Conservation (phyloP, 2,888 invertebrate genomes). For the Sphecodes monilicornis region DNA sequence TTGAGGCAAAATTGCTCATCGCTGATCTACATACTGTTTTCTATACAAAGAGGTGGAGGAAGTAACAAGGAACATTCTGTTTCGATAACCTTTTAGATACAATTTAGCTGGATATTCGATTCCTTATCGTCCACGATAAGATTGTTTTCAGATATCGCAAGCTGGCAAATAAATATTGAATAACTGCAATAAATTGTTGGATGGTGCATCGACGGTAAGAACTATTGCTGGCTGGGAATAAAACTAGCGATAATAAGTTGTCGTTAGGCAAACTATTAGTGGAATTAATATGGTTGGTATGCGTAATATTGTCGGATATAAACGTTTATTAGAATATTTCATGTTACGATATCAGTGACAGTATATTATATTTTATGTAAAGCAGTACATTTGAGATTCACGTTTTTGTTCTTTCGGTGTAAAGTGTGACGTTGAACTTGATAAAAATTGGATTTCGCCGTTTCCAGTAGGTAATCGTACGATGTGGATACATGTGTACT, state of each 20-base stretch:
- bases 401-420: background rate
- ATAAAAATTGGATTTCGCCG: background rate
- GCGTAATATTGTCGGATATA: background rate
- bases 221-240: background rate
- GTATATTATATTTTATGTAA: background rate
- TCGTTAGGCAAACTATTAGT: background rate
- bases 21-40: too few species aligned
- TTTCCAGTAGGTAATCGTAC: background rate
- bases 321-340: slow-evolving; percentile 3
- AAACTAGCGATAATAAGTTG: background rate
- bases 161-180: background rate
- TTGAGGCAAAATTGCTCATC: too few species aligned
- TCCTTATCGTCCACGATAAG: slow-evolving; percentile 3
- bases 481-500: background rate
- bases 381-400: background rate
- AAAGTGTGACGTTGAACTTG: background rate
- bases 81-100: background rate
- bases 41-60: background rate
- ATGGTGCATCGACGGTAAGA: background rate
- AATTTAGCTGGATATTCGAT: background rate
- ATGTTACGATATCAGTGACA: background rate
- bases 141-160: background rate
- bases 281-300: background rate
- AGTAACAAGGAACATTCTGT: background rate
- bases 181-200: background rate